Evolutionary conservation across 1,140 invertebrate genomes (phyloP), one percentile per base, ranked within the genome.

Genomic region (Druon quercuslanigerum): DNA sequence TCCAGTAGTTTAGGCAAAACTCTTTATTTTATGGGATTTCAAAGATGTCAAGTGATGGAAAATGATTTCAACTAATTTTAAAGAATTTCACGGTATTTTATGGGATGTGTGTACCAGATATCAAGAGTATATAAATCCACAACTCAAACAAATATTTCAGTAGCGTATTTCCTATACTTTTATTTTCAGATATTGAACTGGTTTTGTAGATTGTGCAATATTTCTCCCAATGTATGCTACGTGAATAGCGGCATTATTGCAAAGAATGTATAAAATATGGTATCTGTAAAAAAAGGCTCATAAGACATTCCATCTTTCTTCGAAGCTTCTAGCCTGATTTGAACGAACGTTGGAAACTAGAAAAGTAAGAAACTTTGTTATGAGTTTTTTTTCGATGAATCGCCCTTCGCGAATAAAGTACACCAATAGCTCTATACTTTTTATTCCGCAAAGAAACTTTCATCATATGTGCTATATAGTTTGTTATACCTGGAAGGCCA

Each of bases 321-420:
- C n/a, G n/a, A n/a, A 6, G 52, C 16, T 54, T 54, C 52, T 11
- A 54, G 52, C 17, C 52, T 54, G 52, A 54, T 54, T 54, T 54
- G 52, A 54, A 19, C 16, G 52, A 54, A 54, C 17, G 52, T 54
- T 54, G 52, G 52, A 54, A 54, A 54, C 52, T 54, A 17, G 16
- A 54, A 54, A 54, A 54, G 52, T 54, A 19, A 54, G 52, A 54
- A 54, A 54, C 52, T 54, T 54, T 46, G 40, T 46, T 54, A 54
- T 54, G 52, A 54, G 52, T 54, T 54, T 14, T 54, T 17, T 19
- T 54, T 54, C 52, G 52, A 54, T 54, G 52, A 54, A 54, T 54
- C 52, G 52, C n/a, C 52, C 52, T 54, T n/a, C 52, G 52, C n/a
- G 52, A 54, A 54, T 17, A 16, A 54, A 54, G 52, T 54, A 19